These are phyloP conservation scores for Gallinago paraguaiae DNA, from an alignment of 2,113 vertebrate genomes.

Conservation along the genomic window DNA sequence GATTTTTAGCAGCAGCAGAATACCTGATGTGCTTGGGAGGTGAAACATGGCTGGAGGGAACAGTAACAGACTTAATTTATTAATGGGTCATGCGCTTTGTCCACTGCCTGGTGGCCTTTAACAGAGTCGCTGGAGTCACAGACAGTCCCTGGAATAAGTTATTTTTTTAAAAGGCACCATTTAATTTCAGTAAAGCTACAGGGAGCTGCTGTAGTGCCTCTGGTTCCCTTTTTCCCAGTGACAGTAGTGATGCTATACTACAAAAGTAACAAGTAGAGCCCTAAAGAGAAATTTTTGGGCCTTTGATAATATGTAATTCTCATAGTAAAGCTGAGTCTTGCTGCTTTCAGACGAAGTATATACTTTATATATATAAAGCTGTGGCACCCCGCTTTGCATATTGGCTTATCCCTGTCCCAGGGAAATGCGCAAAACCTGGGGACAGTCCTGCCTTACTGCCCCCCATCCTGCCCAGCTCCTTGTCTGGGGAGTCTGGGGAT, in stretches of 20 bases:
- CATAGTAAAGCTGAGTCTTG: background rate
- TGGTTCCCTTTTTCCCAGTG: background rate
- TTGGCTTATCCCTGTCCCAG: rapidly evolving
- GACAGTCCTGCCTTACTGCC: rapidly evolving
- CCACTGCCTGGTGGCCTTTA: background rate
- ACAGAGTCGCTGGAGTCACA: background rate
- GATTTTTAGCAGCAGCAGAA: background rate
- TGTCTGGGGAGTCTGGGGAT: background rate
- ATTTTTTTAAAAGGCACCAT: background rate
- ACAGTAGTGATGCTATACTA: background rate
- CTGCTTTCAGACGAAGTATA: background rate
- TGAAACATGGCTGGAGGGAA: background rate
- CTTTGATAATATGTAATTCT: background rate
- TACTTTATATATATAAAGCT: background rate
- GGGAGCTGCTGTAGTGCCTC: background rate
- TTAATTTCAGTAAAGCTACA: background rate
- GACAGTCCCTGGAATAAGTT: background rate
- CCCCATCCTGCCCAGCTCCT: background rate
- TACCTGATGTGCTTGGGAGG: background rate
- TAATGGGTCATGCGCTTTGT: background rate
- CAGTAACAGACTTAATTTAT: background rate
- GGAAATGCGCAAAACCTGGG: rapidly evolving
- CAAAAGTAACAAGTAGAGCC: background rate
- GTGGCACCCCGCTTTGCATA: rapidly evolving
- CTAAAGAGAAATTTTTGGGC: background rate